Evolutionary conservation across 2,797 vertebrate genomes (phyloP).

Genomic region (Sebastes flavidus): DNA sequence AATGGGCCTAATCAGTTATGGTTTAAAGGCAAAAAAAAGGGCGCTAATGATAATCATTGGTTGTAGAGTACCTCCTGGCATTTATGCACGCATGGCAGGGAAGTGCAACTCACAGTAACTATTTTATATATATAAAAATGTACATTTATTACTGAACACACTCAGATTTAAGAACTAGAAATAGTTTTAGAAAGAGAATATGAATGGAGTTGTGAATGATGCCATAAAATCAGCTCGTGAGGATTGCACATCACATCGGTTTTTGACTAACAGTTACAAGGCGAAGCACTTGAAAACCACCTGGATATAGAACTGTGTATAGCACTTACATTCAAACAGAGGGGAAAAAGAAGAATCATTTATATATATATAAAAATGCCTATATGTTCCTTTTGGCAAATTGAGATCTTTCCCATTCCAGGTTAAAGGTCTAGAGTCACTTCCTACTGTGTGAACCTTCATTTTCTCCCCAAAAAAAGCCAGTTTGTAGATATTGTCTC

Average conservation of each 20-base stretch:
- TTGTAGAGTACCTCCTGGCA: slow-evolving; percentile 70
- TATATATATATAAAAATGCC: slow-evolving; percentile 17
- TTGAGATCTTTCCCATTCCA: slow-evolving; percentile 56
- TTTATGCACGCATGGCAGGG: slow-evolving; percentile 68
- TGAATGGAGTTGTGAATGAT: slow-evolving; percentile 46
- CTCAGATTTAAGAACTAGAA: slow-evolving; percentile 48
- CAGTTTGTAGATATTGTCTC: slow-evolving; percentile 55
- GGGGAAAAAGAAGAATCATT: slow-evolving; percentile 11
- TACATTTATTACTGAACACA: slow-evolving; percentile 61
- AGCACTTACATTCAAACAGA: slow-evolving; percentile 53
- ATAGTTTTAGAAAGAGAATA: slow-evolving; percentile 63
- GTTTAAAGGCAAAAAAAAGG: slow-evolving; percentile 54
- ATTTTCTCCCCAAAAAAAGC: slow-evolving; percentile 42
- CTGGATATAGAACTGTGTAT: slow-evolving; percentile 34
- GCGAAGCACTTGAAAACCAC: slow-evolving; percentile 59
- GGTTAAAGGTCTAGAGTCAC: slow-evolving; percentile 29
- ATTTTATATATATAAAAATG: slow-evolving; percentile 66
- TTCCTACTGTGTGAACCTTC: slow-evolving; percentile 52
- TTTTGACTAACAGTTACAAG: slow-evolving; percentile 31
- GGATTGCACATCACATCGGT: slow-evolving; percentile 54
- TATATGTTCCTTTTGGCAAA: slow-evolving; percentile 46
- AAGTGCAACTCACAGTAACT: slow-evolving; percentile 65
- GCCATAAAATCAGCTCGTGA: slow-evolving; percentile 29
- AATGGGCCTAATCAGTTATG: slow-evolving; percentile 54
- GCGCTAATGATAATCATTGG: slow-evolving; percentile 72